Base-by-base conservation (phyloP, 2,797 vertebrate genomes). In the Toxotes lorentzi region DNA sequence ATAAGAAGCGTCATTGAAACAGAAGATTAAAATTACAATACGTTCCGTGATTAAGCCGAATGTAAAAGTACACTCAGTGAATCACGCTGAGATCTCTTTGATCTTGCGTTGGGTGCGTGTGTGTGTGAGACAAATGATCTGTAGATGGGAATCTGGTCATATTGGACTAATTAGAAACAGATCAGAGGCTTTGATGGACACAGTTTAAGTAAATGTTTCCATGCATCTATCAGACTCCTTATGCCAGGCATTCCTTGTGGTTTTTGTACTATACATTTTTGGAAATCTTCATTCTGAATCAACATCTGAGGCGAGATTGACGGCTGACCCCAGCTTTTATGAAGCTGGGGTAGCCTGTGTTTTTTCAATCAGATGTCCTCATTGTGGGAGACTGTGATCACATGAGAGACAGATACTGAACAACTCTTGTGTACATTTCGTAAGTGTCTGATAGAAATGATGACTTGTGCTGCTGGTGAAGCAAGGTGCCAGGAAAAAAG, bases 161-260 rank as follows among this genome's bases (percentile, higher is more conserved):
- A 86, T 79, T 91, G 90, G 89, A 81, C 89, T 94, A 95, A 95
- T 95, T 94, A 90, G 85, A 87, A 92, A 87, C 93, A 95, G 93
- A 95, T 93, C 86, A 76, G 84, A 91, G 84, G 77, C 79, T 94
- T 92, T 95, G 94, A 95, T 84, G 83, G 89, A 90, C 91, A 92
- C 81, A 76, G 84, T 93, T 90, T 92, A 91, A 93, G 90, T 88
- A 93, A 94, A 94, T 90, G 86, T 93, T 95, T 95, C 93, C 91
- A 95, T 89, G 87, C 92, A 91, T 90, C 92, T 92, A 81, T 94
- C 87, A 83, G 67, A 73, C 73, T 85, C 66, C 80, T 71, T 80
- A 70, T 78, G 81, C 78, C 63, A 88, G 86, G 82, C 86, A 89
- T 89, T 92, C 88, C 69, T 86, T 94, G 93, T 84, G 92, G 94